Percentiles rank a stretch among this genome's conserved stretches.
phyloP scores from a whole-genome alignment of 1,140 invertebrate species.

The Leptinotarsa undecemlineata region DNA sequence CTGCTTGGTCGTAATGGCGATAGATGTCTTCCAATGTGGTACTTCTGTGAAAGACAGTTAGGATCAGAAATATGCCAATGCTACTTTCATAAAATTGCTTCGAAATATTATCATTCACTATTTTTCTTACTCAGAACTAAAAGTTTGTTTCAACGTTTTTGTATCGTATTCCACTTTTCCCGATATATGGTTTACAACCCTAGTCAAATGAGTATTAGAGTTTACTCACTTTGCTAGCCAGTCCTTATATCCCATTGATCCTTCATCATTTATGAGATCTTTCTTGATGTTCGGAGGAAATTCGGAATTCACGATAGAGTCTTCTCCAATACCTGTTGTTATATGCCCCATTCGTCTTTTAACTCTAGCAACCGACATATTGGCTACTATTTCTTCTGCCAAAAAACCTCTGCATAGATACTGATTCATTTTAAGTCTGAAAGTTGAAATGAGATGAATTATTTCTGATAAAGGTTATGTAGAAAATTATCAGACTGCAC shows the following conservation, averaged over 20 bases:
- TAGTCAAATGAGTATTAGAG: neutral
- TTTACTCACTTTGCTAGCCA: conserved; percentile 67
- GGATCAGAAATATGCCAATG: neutral
- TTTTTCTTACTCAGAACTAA: neutral
- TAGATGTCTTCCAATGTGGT: conserved; percentile 67
- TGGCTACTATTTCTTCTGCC: conserved; percentile 69
- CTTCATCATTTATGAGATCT: conserved; percentile 65
- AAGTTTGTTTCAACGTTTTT: no score
- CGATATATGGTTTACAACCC: neutral
- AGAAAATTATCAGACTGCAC: neutral
- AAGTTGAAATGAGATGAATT: neutral
- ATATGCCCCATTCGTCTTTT: conserved; percentile 57
- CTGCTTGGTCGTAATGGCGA: conserved; percentile 56
- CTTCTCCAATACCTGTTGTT: conserved; percentile 41
- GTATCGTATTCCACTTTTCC: no score
- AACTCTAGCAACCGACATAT: conserved; percentile 59
- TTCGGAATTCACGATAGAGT: conserved; percentile 23
- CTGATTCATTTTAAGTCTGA: conserved; percentile 72
- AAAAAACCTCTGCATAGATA: conserved; percentile 71
- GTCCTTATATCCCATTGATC: conserved; percentile 68
- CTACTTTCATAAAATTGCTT: neutral
- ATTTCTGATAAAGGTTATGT: conserved; percentile 9
- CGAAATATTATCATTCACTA: neutral
- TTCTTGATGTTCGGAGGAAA: conserved; percentile 55
- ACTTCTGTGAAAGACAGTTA: conserved; percentile 53